Conservation (phyloP, 1,140 invertebrate species). For the Atopsyche davidsoni region DNA sequence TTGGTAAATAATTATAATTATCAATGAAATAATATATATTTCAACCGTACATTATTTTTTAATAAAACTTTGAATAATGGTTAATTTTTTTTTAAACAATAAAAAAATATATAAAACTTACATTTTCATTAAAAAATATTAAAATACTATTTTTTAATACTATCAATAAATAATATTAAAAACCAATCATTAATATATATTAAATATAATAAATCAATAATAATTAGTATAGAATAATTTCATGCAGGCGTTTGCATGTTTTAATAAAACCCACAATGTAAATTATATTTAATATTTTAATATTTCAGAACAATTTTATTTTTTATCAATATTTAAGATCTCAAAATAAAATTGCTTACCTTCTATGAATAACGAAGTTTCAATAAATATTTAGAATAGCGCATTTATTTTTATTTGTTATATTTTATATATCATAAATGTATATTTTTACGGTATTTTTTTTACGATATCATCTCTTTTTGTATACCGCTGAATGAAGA, state of each 20-base stretch:
- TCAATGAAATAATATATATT: neutral
- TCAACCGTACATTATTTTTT: neutral
- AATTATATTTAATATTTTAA: neutral
- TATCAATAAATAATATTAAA: neutral
- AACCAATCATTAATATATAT: neutral
- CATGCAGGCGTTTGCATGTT: neutral
- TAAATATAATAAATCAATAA: neutral
- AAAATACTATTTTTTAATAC: neutral
- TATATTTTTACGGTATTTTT: constrained; percentile 2
- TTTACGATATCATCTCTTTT: neutral
- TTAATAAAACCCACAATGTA: neutral
- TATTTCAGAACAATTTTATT: neutral
- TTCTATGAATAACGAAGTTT: neutral
- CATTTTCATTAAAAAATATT: neutral
- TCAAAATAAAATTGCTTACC: neutral
- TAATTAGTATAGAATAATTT: neutral
- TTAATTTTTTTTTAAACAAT: too few species aligned
- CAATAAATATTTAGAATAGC: neutral
- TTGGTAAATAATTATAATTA: too few species aligned
- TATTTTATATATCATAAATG: neutral
- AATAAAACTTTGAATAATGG: too few species aligned
- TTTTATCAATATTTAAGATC: neutral
- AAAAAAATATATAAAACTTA: neutral
- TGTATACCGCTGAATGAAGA: neutral
- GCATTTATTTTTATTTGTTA: neutral